A percentile compares a stretch with the other conserved stretches of the same genome.
Conservation (phyloP, 2,113 vertebrate species). For the Peromyscus polionotus region DNA sequence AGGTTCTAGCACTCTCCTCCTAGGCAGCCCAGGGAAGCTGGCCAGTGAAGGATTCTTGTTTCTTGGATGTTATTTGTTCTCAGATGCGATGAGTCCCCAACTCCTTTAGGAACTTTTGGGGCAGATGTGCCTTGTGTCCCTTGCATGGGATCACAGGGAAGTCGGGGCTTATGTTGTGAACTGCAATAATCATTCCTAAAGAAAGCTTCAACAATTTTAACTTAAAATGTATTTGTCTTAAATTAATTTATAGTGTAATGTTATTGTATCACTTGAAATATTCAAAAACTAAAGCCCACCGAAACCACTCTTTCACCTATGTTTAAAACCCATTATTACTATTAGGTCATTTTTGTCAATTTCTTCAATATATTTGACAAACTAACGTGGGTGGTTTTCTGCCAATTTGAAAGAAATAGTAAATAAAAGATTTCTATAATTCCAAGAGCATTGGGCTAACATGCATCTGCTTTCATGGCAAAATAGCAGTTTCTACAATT, state of each 20-base stretch:
- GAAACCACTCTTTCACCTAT: not conserved
- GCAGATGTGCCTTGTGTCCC: not conserved
- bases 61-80: not conserved
- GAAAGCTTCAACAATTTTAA: not conserved
- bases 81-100: too few species aligned
- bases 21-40: not conserved
- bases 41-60: accelerated
- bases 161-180: not conserved
- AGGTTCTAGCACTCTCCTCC: not conserved
- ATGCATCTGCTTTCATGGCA: not conserved
- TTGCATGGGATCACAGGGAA: accelerated
- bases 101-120: not conserved
- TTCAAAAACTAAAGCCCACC: not conserved
- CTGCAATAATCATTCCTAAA: not conserved
- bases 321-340: not conserved
- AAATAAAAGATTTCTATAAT: not conserved
- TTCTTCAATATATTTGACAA: not conserved
- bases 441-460: not conserved
- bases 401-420: not conserved
- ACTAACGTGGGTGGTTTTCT: not conserved
- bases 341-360: not conserved
- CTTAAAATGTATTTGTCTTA: not conserved
- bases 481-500: not conserved
- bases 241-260: not conserved
- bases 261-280: not conserved